phyloP scores from a whole-genome alignment of 2,888 invertebrate genomes.

The Troides helena region DNA sequence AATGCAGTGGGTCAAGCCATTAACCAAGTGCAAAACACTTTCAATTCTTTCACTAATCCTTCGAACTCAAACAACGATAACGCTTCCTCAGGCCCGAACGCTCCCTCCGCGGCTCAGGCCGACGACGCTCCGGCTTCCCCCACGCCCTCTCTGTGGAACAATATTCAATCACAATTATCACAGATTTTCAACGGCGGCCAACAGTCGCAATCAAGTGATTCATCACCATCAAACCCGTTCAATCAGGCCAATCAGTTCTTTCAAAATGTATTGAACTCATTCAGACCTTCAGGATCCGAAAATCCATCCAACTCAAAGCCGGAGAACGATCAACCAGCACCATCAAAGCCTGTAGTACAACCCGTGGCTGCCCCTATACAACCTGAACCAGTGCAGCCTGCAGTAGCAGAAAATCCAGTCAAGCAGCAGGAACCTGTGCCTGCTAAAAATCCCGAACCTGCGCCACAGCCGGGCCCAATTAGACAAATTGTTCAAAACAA shows the following conservation, averaged over 20 bases:
- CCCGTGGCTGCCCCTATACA: conserved; percentile 6
- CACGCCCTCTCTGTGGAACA: conserved; percentile 38
- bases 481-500: conserved; percentile 51
- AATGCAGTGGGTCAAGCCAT: conserved; percentile 34
- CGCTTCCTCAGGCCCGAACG: conserved; percentile 5
- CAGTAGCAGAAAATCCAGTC: conserved; percentile 23
- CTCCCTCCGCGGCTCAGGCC: conserved; percentile 35
- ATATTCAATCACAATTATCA: conserved; percentile 36
- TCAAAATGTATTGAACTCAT: conserved; percentile 26
- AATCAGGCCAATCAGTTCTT: conserved; percentile 38
- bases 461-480: conserved; percentile 41
- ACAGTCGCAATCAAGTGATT: neutral
- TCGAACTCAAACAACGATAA: conserved; percentile 3
- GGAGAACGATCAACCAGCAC: conserved; percentile 17
- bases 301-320: conserved; percentile 9
- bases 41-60: conserved; percentile 31
- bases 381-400: conserved; percentile 31
- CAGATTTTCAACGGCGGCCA: conserved; percentile 37
- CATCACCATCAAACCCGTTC: conserved; percentile 19
- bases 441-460: neutral
- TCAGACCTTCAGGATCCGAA: conserved; percentile 20
- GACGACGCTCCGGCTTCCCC: conserved; percentile 34
- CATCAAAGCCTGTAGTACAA: conserved; percentile 1
- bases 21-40: conserved; percentile 35
- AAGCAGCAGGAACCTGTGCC: conserved; percentile 19